Evolutionary conservation across 35 echinoderm and acorn worm species (phyloP).

Genomic region (Heliocidaris tuberculata): DNA sequence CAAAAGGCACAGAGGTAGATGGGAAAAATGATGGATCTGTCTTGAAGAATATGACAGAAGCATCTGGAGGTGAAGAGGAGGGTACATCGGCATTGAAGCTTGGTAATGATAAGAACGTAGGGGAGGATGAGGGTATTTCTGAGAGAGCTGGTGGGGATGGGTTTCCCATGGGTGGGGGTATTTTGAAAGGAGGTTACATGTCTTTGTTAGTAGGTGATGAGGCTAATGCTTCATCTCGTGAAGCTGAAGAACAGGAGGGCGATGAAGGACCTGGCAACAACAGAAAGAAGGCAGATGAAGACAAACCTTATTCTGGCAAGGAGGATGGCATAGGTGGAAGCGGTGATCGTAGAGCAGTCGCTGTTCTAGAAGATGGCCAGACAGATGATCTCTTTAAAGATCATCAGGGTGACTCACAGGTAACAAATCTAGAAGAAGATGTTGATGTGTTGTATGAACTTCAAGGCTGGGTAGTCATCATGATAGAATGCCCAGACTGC

Average conservation of each 20-base stretch:
- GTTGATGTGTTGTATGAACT: conserved; percentile 41
- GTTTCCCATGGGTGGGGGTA: conserved; percentile 36
- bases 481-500: conserved; percentile 41
- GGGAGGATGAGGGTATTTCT: background rate
- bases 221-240: background rate
- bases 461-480: conserved; percentile 40
- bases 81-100: background rate
- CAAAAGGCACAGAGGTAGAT: background rate
- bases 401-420: background rate
- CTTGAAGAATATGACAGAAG: background rate
- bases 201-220: conserved; percentile 32
- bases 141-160: conserved; percentile 8
- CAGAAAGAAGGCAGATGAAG: conserved; percentile 4
- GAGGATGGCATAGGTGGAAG: background rate
- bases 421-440: conserved; percentile 13
- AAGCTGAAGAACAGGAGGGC: background rate
- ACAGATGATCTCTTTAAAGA: conserved; percentile 39
- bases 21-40: background rate
- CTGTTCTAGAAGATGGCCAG: conserved; percentile 2
- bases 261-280: background rate
- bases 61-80: background rate
- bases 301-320: background rate
- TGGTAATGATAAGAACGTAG: conserved; percentile 12
- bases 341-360: background rate
- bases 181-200: conserved; percentile 42